phyloP scores from a whole-genome alignment of 2,113 vertebrate species.

The Carollia perspicillata region DNA sequence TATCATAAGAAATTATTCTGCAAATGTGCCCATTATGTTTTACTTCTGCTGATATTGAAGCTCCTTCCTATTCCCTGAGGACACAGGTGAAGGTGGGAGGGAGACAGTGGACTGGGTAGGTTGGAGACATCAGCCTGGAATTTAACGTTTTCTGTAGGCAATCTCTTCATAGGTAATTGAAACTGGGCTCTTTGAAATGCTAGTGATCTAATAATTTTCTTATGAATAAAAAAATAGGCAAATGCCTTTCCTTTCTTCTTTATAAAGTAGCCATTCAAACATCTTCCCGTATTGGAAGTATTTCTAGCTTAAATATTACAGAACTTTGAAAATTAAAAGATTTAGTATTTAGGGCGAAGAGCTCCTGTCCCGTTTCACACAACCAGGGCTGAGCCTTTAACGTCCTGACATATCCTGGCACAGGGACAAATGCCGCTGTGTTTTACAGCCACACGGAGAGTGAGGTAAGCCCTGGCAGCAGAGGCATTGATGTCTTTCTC shows the following conservation, averaged over 20 bases:
- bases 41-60: constrained; percentile 69
- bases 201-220: constrained; percentile 69
- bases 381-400: neutral
- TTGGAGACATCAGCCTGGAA: neutral
- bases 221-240: constrained; percentile 70
- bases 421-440: constrained; percentile 4
- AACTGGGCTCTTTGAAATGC: constrained; percentile 61
- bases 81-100: neutral
- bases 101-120: neutral
- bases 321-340: constrained; percentile 63
- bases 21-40: constrained; percentile 67
- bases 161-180: constrained; percentile 60
- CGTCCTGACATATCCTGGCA: constrained; percentile 51
- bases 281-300: constrained; percentile 9
- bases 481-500: constrained; percentile 52
- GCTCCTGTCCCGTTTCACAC: constrained; percentile 28
- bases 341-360: constrained; percentile 61
- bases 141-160: constrained; percentile 58
- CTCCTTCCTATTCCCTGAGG: neutral
- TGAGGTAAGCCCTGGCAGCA: constrained; percentile 47
- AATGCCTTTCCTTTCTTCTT: constrained; percentile 50
- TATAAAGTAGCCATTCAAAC: constrained; percentile 56
- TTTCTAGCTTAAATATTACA: constrained; percentile 68
- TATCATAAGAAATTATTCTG: constrained; percentile 61
- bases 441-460: constrained; percentile 39